A percentile compares a stretch with the other conserved stretches of the same genome.
Evolutionary conservation across 2,113 vertebrate species (phyloP).

Genomic region (Baryphthengus martii): DNA sequence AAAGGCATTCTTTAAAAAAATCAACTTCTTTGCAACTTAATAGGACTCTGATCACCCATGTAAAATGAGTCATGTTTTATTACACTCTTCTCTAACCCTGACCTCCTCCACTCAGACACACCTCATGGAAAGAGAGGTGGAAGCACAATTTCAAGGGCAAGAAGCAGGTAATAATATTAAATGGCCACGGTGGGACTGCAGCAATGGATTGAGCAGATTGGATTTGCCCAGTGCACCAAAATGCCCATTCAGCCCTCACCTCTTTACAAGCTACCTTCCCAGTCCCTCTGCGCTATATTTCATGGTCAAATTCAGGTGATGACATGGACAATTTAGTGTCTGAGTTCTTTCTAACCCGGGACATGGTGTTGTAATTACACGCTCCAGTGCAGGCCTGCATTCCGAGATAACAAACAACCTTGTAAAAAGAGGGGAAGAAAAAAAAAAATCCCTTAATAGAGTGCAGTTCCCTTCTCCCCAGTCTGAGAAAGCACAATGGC

Average conservation of each 20-base stretch:
- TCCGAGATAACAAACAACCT: conserved; percentile 74
- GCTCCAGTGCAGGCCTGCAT: conserved; percentile 75
- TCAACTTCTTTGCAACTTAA: conserved; percentile 56
- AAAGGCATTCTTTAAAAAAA: conserved; percentile 38
- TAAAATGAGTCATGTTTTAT: conserved; percentile 64
- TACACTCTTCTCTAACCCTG: conserved; percentile 57
- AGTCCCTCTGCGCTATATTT: conserved; percentile 80
- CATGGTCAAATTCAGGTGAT: conserved; percentile 80
- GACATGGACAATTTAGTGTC: conserved; percentile 91
- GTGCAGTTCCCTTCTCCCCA: conserved; percentile 68
- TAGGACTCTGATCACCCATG: conserved; percentile 49
- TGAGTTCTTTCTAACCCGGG: conserved; percentile 83
- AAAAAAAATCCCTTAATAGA: conserved; percentile 70
- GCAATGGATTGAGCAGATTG: conserved; percentile 84
- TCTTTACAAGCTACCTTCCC: conserved; percentile 72
- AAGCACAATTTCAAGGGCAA: conserved; percentile 77
- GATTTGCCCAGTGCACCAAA: conserved; percentile 65
- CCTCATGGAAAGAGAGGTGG: conserved; percentile 68
- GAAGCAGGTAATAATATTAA: conserved; percentile 85
- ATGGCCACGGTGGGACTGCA: conserved; percentile 75
- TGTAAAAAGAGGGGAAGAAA: conserved; percentile 60
- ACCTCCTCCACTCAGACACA: conserved; percentile 56
- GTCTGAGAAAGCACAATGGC: background rate
- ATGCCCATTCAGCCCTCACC: conserved; percentile 63
- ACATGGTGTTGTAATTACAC: conserved; percentile 89